These are phyloP conservation scores for Nyctereutes procyonoides DNA, from an alignment of 2,113 vertebrate genomes.

Conservation along the genomic window DNA sequence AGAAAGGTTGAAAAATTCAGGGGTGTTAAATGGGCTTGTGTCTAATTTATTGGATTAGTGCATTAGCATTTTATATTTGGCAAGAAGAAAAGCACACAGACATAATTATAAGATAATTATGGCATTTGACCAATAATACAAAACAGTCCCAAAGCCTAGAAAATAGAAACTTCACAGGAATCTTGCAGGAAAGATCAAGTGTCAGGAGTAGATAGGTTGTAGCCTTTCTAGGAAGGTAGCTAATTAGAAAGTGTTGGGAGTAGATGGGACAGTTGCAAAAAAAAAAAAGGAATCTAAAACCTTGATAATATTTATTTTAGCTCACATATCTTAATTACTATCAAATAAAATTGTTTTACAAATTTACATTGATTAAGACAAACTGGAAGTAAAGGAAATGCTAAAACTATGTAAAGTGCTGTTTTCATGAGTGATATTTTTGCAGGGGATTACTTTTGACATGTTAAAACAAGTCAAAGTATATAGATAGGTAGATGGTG, in stretches of 20 bases:
- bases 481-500: neutral
- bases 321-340: neutral
- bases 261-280: neutral
- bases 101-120: neutral
- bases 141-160: neutral
- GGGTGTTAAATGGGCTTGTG: neutral
- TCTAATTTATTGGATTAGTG: neutral
- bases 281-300: neutral
- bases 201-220: neutral
- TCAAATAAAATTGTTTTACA: conserved; percentile 7
- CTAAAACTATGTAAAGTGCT: neutral
- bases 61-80: neutral
- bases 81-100: neutral
- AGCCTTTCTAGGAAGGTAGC: neutral
- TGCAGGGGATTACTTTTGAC: neutral
- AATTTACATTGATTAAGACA: neutral
- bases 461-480: neutral
- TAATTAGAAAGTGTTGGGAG: neutral
- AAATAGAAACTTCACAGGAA: neutral
- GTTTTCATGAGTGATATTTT: conserved; percentile 17
- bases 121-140: neutral
- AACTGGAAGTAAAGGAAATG: neutral
- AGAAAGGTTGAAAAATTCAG: neutral
- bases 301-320: neutral
- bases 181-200: conserved; percentile 1